phyloP scores from a whole-genome alignment of 2,797 vertebrate genomes.

The Mus spretus region DNA sequence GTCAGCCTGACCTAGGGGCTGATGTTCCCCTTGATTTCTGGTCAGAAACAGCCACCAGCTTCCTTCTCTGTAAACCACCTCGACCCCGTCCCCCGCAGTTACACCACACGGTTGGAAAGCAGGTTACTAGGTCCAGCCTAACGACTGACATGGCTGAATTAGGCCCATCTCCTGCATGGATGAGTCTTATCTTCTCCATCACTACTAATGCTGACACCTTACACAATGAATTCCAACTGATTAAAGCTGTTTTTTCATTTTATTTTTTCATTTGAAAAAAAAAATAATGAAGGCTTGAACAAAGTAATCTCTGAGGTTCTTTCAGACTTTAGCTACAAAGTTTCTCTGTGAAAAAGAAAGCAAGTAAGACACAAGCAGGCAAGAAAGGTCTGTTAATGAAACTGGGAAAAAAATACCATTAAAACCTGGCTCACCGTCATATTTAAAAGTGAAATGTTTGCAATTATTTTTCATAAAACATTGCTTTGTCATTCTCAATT shows the following conservation, averaged over 20 bases:
- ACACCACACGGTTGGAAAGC: neutral
- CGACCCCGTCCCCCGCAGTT: neutral
- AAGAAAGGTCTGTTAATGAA: neutral
- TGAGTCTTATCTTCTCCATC: neutral
- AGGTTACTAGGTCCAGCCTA: neutral
- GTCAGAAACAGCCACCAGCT: rapidly evolving
- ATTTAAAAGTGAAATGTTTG: neutral
- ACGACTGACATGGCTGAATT: neutral
- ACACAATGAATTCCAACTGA: neutral
- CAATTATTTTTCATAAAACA: neutral
- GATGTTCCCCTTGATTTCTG: neutral
- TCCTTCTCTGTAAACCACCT: neutral
- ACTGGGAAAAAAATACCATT: neutral
- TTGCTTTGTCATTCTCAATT: conserved; percentile 9
- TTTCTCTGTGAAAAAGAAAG: neutral
- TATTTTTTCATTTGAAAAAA: conserved; percentile 29
- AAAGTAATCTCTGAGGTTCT: neutral
- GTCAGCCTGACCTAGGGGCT: too few species aligned
- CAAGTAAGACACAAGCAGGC: neutral
- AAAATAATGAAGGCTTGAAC: neutral
- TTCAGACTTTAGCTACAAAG: conserved; percentile 4
- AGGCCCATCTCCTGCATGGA: neutral
- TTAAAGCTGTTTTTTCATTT: neutral
- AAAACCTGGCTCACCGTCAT: neutral
- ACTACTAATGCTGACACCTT: neutral